Percentiles rank a stretch among this genome's conserved stretches.
These are phyloP conservation scores for Ophion costatus DNA, from an alignment of 2,888 invertebrate genomes.

Conservation along the genomic window DNA sequence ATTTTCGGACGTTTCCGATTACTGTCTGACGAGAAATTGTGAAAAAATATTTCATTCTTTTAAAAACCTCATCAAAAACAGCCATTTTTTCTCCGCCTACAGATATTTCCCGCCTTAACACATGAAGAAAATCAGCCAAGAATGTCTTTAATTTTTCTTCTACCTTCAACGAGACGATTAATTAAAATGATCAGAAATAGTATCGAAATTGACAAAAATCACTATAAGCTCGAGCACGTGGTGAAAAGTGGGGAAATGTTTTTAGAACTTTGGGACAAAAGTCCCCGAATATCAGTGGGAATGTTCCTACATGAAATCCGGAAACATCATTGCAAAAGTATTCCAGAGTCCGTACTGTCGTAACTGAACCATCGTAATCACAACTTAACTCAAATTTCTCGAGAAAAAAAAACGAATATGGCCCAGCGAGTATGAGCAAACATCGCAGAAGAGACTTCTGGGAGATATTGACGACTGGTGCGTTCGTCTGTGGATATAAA, in stretches of 20 bases:
- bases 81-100: too few species aligned
- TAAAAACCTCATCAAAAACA: too few species aligned
- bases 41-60: too few species aligned
- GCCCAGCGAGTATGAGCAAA: slow-evolving; percentile 35
- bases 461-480: not conserved
- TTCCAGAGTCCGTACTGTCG: not conserved
- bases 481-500: slow-evolving; percentile 40
- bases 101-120: too few species aligned
- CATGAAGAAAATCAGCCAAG: not conserved
- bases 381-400: slow-evolving; percentile 1
- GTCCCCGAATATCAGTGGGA: too few species aligned
- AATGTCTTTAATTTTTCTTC: not conserved
- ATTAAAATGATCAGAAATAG: not conserved
- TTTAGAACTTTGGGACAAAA: not conserved
- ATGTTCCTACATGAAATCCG: slow-evolving; percentile 20
- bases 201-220: not conserved
- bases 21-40: too few species aligned
- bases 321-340: not conserved
- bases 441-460: slow-evolving; percentile 1
- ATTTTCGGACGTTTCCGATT: too few species aligned
- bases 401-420: slow-evolving; percentile 7
- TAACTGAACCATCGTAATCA: slow-evolving; percentile 15
- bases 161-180: not conserved
- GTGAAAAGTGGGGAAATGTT: not conserved
- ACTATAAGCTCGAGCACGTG: not conserved